Evolutionary conservation across 2,113 vertebrate genomes (phyloP), one percentile per base, ranked within the genome.

Genomic region (Corvus cornix): DNA sequence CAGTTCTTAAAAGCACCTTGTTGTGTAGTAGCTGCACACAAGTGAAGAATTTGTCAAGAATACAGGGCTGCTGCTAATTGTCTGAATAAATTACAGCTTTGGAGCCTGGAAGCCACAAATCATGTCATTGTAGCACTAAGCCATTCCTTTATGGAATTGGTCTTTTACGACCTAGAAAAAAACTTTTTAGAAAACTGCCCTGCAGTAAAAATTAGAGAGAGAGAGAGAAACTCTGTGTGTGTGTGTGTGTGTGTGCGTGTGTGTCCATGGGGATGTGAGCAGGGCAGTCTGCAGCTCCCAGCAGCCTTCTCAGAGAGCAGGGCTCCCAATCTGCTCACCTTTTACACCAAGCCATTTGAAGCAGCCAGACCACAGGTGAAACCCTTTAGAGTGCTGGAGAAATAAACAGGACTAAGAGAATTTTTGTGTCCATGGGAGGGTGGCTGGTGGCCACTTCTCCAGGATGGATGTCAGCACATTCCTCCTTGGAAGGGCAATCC

Each of bases 81-180:
- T 96, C 87, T 96, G 90, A 91, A 96, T 95, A 95, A 96, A 95
- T 94, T 95, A 94, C 83, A 93, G 83, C 75, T 93, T 78, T 90
- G 77, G 86, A 96, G 94, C 86, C 82, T 92, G 84, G 90, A 93
- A 94, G 89, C 89, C 75, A 94, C 88, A 96, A 97, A 95, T 97
- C 93, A 94, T 96, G 89, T 96, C 92, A 77, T 48, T 92, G 88
- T 49, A 96, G 60, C 72, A 74, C 75, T 95, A 94, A 96, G 90
- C 72, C 9, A 2, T 62, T 96, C 76, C 85, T 97, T 96, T 94
- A 93, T 70, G 84, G 90, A 95, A 93, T 8, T 96, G 92, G 89
- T 84, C 82, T 95, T 96, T 96, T 96, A 94, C 46, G 94, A 89
- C 70, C 59, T 83, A 58, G 62, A 67, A 87, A 94, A 92, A 96